Base-by-base conservation (phyloP, 2,888 invertebrate species). In the Troilus luridus region DNA sequence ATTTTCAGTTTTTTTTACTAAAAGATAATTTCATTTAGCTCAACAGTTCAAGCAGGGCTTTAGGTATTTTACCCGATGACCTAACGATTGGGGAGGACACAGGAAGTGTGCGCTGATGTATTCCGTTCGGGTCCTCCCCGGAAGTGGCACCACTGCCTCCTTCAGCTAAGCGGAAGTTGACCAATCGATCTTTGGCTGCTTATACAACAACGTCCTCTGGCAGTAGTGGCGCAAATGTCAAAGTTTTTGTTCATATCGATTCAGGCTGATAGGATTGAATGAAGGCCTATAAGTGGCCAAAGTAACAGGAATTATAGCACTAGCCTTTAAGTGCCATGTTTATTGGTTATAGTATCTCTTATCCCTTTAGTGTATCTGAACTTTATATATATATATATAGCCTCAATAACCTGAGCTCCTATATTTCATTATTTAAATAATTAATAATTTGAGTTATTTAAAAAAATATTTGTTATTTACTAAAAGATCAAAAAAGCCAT, bases 61-160 rank as follows among this genome's bases (percentile, higher is more conserved):
- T 10, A 59, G 59, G 62, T 62, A 62, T 62, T 59, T 59, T 62
- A 59, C 21, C n/a, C n/a, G n/a, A n/a, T n/a, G n/a, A 62, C 12
- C 62, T 19, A 21, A 14, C 14, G 60, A 17, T 60, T 17, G 21
- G 81, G 81, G 9, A 41, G 41, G 77, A 2, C 41, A 81, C 81
- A 54, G 85, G 85, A 85, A 85, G 85, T 56, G 85, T 21, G 56
- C 1, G 85, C 56, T 56, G 56, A 58, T 85, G n/a, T 85, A 85
- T 85, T 85, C 85, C 85, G 85, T 58, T 56, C n/a, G 54, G 56
- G 41, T 19, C 12, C 85, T 3, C 85, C 56, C 85, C 85, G 85
- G 85, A 85, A 85, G 85, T 85, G 54, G 54, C n/a, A 8, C 85
- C 85, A 56, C 85, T 85, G n/a, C 85, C 85, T 85, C 12, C 54